Base-by-base conservation (phyloP, 1,140 invertebrate species). In the Araneus ventricosus region DNA sequence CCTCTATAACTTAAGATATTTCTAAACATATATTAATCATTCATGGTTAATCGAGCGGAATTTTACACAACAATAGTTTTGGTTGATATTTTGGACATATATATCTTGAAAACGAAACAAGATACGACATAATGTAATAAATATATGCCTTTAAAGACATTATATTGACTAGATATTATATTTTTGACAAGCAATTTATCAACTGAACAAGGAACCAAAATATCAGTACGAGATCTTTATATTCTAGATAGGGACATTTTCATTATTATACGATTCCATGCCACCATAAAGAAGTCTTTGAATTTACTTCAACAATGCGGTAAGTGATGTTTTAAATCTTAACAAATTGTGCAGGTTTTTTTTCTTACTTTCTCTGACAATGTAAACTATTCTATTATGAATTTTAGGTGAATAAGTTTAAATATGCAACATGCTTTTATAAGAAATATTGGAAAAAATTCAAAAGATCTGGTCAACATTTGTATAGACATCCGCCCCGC, bases 121-220 rank as follows among this genome's bases (percentile, higher is more conserved):
- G 4, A 22, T 22, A 59, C 24, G 63, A 67, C 24, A 5, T 8
- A n/a, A 67, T 30, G n/a, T n/a, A 67, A 67, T 67, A 27, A 67
- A 67, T 67, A 27, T 67, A 30, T 67, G 24, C 27, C 63, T 5
- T 7, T 67, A 67, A 67, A 67, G 27, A 67, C 27, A 67, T 67
- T 67, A 10, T n/a, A 6, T n/a, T 10, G 10, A 67, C 63, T n/a
- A 67, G 63, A 67, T 67, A 67, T 67, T 30, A 30, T 14, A 67
- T n/a, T 67, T 27, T 10, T 67, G 63, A 67, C 63, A 67, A 14
- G n/a, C 63, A n/a, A 67, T 67, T 67, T n/a, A 67, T 67, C 63
- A 27, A 10, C 8, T 67, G 27, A 10, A 10, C 27, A 67, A 67
- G 24, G 3, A n/a, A 59, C 57, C 17, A 22, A n/a, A 17, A 30